Conservation (phyloP, 2,888 invertebrate genomes). For the Coremacera marginata region DNA sequence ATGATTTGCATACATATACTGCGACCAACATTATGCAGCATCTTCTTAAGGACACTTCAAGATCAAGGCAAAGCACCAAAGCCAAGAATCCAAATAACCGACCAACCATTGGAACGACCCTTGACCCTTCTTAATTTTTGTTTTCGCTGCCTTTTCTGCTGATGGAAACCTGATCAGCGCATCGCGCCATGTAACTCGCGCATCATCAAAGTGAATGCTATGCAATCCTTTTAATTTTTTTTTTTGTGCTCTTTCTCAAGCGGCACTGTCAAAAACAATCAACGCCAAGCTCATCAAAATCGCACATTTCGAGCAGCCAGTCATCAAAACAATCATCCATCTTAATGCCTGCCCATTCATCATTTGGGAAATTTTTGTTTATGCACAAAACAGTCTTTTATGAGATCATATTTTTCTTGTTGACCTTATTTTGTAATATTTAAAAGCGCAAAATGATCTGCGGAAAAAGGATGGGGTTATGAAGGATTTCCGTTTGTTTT, state of each 20-base stretch:
- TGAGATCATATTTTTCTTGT: too few species aligned
- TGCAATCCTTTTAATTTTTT: background rate
- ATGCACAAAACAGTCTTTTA: background rate
- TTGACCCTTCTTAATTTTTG: slow-evolving; percentile 15
- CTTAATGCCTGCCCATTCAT: slow-evolving; percentile 44
- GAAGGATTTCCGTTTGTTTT: too few species aligned
- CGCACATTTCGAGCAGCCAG: slow-evolving; percentile 33
- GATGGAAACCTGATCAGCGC: background rate
- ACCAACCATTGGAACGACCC: background rate
- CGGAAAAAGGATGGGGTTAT: too few species aligned
- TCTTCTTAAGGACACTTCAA: slow-evolving; percentile 18
- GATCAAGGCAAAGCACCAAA: background rate
- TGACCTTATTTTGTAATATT: too few species aligned
- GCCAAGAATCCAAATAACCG: background rate
- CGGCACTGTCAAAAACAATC: slow-evolving; percentile 63
- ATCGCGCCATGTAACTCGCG: slow-evolving; percentile 2
- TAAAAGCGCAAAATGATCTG: too few species aligned
- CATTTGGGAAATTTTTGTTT: slow-evolving; percentile 31
- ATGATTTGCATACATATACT: slow-evolving; percentile 35
- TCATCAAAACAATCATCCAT: slow-evolving; percentile 15
- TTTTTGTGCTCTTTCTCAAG: slow-evolving; percentile 37
- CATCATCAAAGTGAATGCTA: slow-evolving; percentile 1
- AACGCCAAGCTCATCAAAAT: slow-evolving; percentile 51
- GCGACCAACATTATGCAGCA: slow-evolving; percentile 21
- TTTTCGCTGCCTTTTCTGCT: background rate